phyloP scores from a whole-genome alignment of 2,888 invertebrate species.

The Sisyra terminalis region DNA sequence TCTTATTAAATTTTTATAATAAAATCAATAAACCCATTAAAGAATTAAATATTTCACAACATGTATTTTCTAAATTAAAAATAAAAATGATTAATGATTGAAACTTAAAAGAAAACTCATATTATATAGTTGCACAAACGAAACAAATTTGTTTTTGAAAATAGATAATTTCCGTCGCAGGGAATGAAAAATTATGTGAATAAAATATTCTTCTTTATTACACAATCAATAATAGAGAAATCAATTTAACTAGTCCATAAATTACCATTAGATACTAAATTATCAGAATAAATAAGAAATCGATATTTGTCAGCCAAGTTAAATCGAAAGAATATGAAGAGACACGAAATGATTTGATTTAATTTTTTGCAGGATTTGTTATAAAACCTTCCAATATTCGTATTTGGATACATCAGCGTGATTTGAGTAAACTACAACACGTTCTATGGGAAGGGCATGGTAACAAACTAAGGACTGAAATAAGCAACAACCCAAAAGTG shows the following conservation, averaged over 20 bases:
- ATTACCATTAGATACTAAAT: not conserved
- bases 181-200: too few relatives aligned
- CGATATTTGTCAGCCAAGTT: not conserved
- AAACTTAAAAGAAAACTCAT: not conserved
- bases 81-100: too few relatives aligned
- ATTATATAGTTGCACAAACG: not conserved
- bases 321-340: not conserved
- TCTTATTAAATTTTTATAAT: too few relatives aligned
- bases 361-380: slow-evolving; percentile 40
- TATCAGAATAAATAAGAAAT: not conserved
- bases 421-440: slow-evolving; percentile 69
- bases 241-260: too few relatives aligned
- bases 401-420: slow-evolving; percentile 91
- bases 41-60: too few relatives aligned
- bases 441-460: slow-evolving; percentile 87
- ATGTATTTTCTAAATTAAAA: too few relatives aligned
- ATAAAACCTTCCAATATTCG: slow-evolving; percentile 78
- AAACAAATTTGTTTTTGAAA: not conserved
- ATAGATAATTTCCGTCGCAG: too few relatives aligned
- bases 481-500: slow-evolving; percentile 68
- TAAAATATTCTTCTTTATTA: too few relatives aligned
- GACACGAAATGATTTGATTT: not conserved
- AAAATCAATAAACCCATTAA: too few relatives aligned
- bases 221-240: too few relatives aligned
- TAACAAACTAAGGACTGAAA: slow-evolving; percentile 61